Evolutionary conservation across 2,113 vertebrate species (phyloP).

Genomic region (Syrrhaptes paradoxus): DNA sequence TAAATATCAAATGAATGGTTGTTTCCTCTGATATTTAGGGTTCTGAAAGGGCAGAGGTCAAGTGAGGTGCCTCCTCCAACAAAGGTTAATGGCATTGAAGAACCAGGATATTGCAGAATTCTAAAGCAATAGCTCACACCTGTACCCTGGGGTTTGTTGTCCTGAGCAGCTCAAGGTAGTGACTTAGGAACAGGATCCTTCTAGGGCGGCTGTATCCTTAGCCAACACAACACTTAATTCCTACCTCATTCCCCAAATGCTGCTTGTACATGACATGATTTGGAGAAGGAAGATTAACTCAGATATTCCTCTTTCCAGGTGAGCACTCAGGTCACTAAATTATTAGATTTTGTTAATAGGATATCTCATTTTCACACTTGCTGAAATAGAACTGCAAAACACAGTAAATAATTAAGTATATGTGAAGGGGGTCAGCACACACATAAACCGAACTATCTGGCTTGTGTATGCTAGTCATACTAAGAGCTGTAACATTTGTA

Average conservation of each 20-base stretch:
- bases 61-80: neutral
- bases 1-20: slow-evolving; percentile 54
- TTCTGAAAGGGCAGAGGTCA: slow-evolving; percentile 42
- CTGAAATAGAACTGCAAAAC: neutral
- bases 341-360: neutral
- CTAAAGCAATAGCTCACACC: neutral
- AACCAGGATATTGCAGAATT: neutral
- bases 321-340: neutral
- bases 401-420: neutral
- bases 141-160: neutral
- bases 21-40: slow-evolving; percentile 54
- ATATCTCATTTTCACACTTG: neutral
- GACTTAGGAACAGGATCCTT: neutral
- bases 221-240: neutral
- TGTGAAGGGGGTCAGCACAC: neutral
- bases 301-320: neutral
- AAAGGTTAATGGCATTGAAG: neutral
- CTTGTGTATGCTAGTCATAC: neutral
- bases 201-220: neutral
- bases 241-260: neutral
- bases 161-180: neutral
- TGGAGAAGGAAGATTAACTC: neutral
- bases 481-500: neutral
- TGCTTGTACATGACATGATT: neutral
- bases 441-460: neutral